phyloP scores from a whole-genome alignment of 2,888 invertebrate genomes.

The Cantharis rufa region DNA sequence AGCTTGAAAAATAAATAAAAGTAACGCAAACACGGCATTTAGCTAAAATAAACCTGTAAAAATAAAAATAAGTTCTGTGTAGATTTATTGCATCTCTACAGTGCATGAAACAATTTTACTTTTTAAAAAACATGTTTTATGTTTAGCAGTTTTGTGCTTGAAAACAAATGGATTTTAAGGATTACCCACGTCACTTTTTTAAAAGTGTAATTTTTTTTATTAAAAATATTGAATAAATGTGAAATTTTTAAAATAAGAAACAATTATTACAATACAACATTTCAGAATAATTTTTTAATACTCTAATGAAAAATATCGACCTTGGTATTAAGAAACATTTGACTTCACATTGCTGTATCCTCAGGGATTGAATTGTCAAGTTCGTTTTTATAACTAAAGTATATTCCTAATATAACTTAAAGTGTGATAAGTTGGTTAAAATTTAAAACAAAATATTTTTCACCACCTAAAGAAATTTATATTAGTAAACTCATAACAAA shows the following conservation, averaged over 20 bases:
- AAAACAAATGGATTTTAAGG: neutral
- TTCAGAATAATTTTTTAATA: neutral
- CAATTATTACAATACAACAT: neutral
- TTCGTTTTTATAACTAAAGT: neutral
- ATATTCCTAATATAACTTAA: neutral
- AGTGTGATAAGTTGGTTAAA: neutral
- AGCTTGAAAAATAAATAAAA: neutral
- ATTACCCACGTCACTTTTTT: neutral
- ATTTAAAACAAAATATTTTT: neutral
- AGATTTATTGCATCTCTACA: neutral
- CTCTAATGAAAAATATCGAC: neutral
- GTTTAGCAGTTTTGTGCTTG: neutral
- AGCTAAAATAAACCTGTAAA: neutral
- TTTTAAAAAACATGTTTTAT: neutral
- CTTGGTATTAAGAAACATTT: neutral
- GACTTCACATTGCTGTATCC: neutral
- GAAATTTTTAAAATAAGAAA: neutral
- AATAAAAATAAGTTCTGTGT: neutral
- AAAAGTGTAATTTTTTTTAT: neutral
- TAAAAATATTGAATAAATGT: neutral
- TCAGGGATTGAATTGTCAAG: neutral
- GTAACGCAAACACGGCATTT: neutral
- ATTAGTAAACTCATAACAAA: no score
- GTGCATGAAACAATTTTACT: neutral
- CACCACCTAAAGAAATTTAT: no score